phyloP scores from a whole-genome alignment of 2,113 vertebrate species.

The Sialia sialis region DNA sequence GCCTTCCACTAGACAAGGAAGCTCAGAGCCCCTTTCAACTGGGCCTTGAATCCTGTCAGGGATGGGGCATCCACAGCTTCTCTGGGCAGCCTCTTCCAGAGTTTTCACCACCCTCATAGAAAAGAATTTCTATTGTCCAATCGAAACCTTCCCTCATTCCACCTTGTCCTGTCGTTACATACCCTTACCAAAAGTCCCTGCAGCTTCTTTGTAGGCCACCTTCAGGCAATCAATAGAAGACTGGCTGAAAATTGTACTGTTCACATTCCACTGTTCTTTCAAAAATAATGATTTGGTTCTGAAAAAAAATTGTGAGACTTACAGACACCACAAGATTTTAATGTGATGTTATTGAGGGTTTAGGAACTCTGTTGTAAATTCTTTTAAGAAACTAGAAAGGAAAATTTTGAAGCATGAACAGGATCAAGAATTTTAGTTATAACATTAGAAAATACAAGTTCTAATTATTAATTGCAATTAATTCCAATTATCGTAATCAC shows the following conservation, averaged over 20 bases:
- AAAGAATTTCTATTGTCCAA: neutral
- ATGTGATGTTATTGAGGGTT: neutral
- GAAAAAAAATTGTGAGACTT: neutral
- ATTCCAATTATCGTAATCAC: neutral
- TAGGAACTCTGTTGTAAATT: neutral
- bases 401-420: neutral
- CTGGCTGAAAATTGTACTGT: neutral
- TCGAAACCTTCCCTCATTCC: neutral
- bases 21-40: neutral
- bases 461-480: no score
- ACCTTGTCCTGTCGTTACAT: no score
- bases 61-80: neutral
- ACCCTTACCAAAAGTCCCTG: neutral
- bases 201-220: neutral
- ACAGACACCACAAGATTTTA: neutral
- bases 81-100: neutral
- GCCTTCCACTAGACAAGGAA: neutral
- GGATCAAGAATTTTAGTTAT: neutral
- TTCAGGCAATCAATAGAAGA: neutral
- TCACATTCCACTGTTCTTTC: neutral
- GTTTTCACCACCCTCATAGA: fast-evolving
- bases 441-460: no score
- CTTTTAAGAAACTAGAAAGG: neutral
- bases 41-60: neutral
- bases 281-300: neutral